phyloP scores from a whole-genome alignment of 2,113 vertebrate species.

The Hylia prasina region DNA sequence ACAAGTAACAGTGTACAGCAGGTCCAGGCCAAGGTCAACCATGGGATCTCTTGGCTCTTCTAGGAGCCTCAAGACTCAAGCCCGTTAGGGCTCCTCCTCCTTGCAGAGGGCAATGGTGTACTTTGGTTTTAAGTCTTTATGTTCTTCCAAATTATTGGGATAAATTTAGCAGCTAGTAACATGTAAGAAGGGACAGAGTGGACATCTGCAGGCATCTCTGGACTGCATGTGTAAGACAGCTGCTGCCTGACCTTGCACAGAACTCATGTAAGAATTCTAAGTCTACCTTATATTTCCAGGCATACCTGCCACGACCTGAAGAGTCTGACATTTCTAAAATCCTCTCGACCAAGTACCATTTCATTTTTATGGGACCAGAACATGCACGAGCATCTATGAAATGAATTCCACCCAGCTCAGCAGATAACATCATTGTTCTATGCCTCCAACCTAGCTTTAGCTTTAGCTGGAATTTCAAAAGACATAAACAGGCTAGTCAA shows the following conservation, averaged over 20 bases:
- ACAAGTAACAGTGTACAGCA: not conserved
- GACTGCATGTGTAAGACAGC: not conserved
- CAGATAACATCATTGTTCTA: not conserved
- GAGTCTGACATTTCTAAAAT: not conserved
- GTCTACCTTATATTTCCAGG: not conserved
- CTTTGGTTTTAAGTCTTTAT: not conserved
- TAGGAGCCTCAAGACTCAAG: not conserved
- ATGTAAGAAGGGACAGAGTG: not conserved
- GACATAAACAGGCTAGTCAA: fast-evolving
- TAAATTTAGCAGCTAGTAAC: not conserved
- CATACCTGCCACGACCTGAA: not conserved
- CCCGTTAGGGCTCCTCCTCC: not conserved
- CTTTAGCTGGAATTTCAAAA: not conserved
- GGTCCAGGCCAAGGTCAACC: not conserved
- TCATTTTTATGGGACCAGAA: not conserved
- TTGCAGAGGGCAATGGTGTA: not conserved
- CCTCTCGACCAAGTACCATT: not conserved
- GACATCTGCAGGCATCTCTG: not conserved
- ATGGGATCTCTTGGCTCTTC: not conserved
- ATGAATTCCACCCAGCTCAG: not conserved
- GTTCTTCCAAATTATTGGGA: not conserved
- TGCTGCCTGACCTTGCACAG: not conserved
- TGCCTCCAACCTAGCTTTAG: not conserved
- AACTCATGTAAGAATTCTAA: too few relatives aligned
- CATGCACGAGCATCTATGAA: not conserved